phyloP scores from a whole-genome alignment of 2,113 vertebrate species.

The Aythya baeri region DNA sequence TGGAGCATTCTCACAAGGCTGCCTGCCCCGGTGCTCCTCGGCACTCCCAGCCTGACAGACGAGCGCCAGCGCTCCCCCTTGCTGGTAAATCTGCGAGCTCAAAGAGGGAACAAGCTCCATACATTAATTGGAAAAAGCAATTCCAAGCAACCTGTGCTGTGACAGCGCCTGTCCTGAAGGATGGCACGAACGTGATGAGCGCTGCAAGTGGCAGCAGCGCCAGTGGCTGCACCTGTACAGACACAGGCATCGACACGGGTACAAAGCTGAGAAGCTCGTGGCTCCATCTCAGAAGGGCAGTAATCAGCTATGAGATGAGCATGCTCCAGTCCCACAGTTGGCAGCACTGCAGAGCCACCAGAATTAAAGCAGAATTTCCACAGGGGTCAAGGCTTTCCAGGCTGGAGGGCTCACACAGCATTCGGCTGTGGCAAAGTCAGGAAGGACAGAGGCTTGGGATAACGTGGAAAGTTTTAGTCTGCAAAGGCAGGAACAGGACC shows the following conservation, averaged over 20 bases:
- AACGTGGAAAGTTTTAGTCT: background rate
- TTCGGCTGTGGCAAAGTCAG: background rate
- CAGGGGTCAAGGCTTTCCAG: fast-evolving
- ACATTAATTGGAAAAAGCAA: background rate
- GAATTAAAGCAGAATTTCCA: background rate
- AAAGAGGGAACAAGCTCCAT: background rate
- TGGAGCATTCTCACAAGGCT: background rate
- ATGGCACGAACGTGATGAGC: fast-evolving
- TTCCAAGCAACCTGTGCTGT: background rate
- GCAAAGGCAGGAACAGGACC: background rate
- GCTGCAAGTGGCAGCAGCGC: background rate
- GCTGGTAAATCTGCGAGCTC: background rate
- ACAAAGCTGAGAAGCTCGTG: background rate
- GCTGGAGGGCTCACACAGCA: background rate
- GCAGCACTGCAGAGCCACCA: background rate
- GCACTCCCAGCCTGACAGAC: background rate
- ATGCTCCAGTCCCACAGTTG: background rate
- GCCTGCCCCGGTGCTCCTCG: background rate
- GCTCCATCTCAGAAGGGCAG: background rate
- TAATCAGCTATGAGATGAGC: background rate
- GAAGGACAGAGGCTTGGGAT: too few species aligned
- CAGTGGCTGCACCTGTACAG: background rate
- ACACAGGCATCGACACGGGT: background rate
- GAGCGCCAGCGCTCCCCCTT: background rate
- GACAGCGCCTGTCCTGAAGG: background rate